Percentiles rank a stretch among this genome's conserved stretches.
Conservation (phyloP, 2,113 vertebrate species). For the Corvus moneduloides region DNA sequence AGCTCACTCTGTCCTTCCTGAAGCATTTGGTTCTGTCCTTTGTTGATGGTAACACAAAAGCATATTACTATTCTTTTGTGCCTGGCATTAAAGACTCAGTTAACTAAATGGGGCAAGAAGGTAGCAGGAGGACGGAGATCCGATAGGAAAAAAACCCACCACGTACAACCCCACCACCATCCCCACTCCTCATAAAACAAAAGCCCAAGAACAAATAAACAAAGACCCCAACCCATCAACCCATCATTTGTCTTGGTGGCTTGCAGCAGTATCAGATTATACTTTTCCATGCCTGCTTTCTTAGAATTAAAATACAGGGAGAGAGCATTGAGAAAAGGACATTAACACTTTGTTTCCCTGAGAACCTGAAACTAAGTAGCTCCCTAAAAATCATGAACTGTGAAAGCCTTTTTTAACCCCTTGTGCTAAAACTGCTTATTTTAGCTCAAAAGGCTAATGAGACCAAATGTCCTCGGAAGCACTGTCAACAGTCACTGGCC, state of each 20-base stretch:
- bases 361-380: background rate
- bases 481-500: background rate
- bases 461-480: background rate
- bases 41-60: background rate
- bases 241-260: background rate
- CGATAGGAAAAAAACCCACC: fast-evolving
- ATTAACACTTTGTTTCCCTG: background rate
- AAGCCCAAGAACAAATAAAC: background rate
- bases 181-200: background rate
- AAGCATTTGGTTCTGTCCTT: background rate
- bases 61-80: background rate
- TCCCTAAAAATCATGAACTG: background rate
- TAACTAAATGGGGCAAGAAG: background rate
- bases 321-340: background rate
- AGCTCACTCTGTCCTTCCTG: background rate
- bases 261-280: background rate
- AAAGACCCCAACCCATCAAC: background rate
- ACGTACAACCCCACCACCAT: background rate
- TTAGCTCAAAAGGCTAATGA: background rate
- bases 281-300: background rate
- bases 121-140: background rate
- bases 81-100: background rate
- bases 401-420: background rate
- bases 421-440: background rate
- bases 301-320: background rate